Conservation (phyloP, 2,888 invertebrate genomes). For the Mesoligia furuncula region DNA sequence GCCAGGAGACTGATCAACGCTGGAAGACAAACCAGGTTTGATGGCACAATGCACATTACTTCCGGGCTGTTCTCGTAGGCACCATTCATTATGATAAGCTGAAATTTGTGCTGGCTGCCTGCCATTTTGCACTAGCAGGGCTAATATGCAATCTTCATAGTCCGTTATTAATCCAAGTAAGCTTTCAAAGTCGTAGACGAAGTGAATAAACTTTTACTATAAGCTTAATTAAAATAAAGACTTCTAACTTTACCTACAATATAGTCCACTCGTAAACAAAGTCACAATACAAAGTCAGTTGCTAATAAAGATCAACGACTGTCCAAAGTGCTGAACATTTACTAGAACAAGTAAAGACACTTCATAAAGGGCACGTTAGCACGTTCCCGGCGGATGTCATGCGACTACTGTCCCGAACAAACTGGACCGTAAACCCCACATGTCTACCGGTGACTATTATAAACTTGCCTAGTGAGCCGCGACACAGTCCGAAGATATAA, state of each 20-base stretch:
- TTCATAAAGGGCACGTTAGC: slow-evolving; percentile 47
- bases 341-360: slow-evolving; percentile 45
- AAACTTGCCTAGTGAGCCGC: slow-evolving; percentile 65
- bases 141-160: slow-evolving; percentile 35
- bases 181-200: slow-evolving; percentile 26
- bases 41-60: slow-evolving; percentile 30
- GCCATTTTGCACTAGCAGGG: slow-evolving; percentile 41
- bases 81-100: slow-evolving; percentile 45
- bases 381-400: slow-evolving; percentile 38
- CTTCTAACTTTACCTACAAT: slow-evolving; percentile 4
- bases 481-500: slow-evolving; percentile 11
- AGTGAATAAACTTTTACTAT: slow-evolving; percentile 24
- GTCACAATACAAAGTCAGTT: slow-evolving; percentile 26
- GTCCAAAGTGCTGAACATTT: slow-evolving; percentile 35
- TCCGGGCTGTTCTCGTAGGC: slow-evolving; percentile 12
- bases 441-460: slow-evolving; percentile 65
- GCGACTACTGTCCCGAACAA: slow-evolving; percentile 56
- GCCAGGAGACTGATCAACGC: background rate
- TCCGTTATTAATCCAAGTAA: slow-evolving; percentile 27
- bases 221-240: slow-evolving; percentile 37
- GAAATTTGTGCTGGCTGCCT: slow-evolving; percentile 43
- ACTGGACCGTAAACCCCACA: slow-evolving; percentile 67
- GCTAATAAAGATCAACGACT: slow-evolving; percentile 50
- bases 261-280: slow-evolving; percentile 16
- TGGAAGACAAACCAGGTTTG: slow-evolving; percentile 40